Base-by-base conservation (phyloP, 2,113 vertebrate species). In the Trematocara marginatum region DNA sequence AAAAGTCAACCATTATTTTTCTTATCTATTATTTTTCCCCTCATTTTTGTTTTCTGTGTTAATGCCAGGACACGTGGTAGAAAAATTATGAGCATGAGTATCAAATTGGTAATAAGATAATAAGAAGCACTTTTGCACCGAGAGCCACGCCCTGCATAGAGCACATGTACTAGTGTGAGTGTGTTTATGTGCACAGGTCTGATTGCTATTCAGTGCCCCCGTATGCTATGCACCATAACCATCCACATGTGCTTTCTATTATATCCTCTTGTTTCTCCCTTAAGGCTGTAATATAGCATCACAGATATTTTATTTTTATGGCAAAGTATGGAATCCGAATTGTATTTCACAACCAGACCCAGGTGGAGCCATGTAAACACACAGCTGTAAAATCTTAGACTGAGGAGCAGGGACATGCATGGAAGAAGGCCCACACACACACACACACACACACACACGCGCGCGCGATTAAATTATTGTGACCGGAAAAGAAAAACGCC, bases 171-270 rank as follows among this genome's bases (percentile, higher is more conserved):
- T 49, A 53, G 40, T 57, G 47, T 69, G 53, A 57, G 81, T 53
- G 81, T 78, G 51, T 74, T 54, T 81, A 26, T 74, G 79, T 78
- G 34, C 49, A 16, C 57, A 1, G 26, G 71, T 78, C 80, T 83
- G 83, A 86, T 71, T 90, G 51, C 69, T 86, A 34, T 47, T 79
- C 69, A 78, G 81, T 66, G 54, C 53, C 54, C 71, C 89, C 18
- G 12, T 78, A 57, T 64, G 74, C 82, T 78, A 59, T 38, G 64
- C 80, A 57, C 80, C 76, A 59, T 78, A 82, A 90, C 85, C 79
- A 6, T 54, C 10, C 79, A 91, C 94, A 96, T 93, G 87, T 95
- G 96, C 86, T 95, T 92, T 89, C 94, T 59, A 94, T 95, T 95
- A 92, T 54, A 78, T 76, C 45, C 80, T 83, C 76, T 71, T 74